Evolutionary conservation across 2,113 vertebrate species (phyloP).

Genomic region (Microtus ochrogaster): DNA sequence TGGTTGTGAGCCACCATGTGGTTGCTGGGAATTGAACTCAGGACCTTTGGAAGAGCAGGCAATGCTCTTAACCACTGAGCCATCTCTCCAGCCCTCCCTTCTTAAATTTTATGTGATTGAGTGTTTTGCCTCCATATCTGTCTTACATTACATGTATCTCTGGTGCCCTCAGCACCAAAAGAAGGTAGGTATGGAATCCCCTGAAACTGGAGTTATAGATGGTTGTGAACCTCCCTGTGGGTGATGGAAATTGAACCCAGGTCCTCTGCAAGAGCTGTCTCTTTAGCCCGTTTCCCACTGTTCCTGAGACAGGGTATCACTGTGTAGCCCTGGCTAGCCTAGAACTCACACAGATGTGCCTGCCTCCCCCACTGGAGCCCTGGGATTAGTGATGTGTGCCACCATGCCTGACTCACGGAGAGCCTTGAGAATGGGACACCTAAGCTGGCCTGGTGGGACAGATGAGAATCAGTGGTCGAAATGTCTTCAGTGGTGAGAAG

Average conservation of each 20-base stretch:
- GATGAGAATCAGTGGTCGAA: background rate
- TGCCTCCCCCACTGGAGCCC: background rate
- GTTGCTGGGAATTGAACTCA: too few species aligned
- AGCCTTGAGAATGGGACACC: background rate
- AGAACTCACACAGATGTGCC: background rate
- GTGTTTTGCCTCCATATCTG: background rate
- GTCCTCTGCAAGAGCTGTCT: background rate
- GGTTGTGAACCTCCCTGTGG: background rate
- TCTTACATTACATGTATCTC: background rate
- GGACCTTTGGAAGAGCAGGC: too few species aligned
- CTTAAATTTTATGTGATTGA: background rate
- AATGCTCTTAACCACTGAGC: too few species aligned
- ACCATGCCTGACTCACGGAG: background rate
- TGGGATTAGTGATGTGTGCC: background rate
- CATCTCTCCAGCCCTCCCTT: too few species aligned
- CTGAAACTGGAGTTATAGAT: background rate
- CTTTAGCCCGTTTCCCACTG: background rate
- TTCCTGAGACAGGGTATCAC: background rate
- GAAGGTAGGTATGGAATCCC: background rate
- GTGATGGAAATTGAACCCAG: background rate
- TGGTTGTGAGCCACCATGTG: too few species aligned
- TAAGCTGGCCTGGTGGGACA: background rate
- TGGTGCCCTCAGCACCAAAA: background rate
- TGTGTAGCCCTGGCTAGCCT: background rate
- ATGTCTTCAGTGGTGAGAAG: background rate